Conservation (phyloP, 1,140 invertebrate species). For the Branchinecta lindahli region DNA sequence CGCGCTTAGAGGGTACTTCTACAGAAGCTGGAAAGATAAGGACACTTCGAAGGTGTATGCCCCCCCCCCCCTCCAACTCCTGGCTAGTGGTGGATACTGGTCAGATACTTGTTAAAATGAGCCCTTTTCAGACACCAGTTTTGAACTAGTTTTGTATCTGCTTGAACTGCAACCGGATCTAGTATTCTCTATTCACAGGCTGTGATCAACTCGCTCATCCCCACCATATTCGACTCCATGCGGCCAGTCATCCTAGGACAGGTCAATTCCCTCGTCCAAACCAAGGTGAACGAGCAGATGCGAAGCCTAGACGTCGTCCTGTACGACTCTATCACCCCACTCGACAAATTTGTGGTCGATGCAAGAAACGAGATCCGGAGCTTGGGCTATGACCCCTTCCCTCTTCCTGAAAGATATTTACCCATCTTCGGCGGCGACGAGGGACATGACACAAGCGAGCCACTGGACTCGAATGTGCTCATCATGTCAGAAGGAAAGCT, state of each 20-base stretch:
- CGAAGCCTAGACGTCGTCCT: constrained; percentile 48
- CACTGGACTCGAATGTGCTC: constrained; percentile 12
- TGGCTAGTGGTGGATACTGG: no score
- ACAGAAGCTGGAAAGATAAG: no score
- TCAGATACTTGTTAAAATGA: no score
- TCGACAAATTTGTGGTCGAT: constrained; percentile 61
- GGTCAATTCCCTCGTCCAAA: constrained; percentile 46
- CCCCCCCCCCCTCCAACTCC: no score
- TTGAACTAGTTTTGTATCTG: no score
- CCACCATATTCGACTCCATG: constrained; percentile 65
- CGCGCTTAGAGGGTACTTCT: no score
- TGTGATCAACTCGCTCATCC: constrained; percentile 57
- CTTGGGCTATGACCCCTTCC: constrained; percentile 51
- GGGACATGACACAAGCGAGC: constrained; percentile 19
- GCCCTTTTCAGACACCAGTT: no score
- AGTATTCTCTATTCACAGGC: constrained; percentile 27
- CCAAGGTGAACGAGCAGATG: constrained; percentile 27
- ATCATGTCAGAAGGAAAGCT: constrained; percentile 49
- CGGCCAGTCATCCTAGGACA: constrained; percentile 63
- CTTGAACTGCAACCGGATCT: no score
- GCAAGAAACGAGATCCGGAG: constrained; percentile 48
- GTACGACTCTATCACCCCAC: constrained; percentile 65
- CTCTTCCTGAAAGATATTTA: constrained; percentile 29
- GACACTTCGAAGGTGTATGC: no score
- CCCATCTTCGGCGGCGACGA: constrained; percentile 30